Conservation (phyloP, 1,140 invertebrate genomes). For the Formica exsecta region DNA sequence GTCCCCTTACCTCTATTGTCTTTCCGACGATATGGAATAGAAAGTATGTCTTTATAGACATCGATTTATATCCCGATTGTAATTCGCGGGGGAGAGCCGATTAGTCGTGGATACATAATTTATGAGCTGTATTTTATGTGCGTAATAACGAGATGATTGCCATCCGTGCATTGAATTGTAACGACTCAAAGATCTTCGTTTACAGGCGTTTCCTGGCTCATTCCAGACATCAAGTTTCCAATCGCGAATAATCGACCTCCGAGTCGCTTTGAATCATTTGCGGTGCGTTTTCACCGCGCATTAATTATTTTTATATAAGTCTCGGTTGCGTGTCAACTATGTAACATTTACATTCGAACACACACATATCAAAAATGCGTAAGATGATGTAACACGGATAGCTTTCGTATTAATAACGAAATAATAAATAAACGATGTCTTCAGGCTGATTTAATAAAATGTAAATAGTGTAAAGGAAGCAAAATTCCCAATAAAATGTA, state of each 20-base stretch:
- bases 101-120: background rate
- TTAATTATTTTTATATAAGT: constrained; percentile 13
- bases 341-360: background rate
- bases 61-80: constrained; percentile 39
- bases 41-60: constrained; percentile 57
- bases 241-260: background rate
- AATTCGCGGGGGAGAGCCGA: constrained; percentile 11
- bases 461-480: background rate
- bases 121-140: constrained; percentile 22
- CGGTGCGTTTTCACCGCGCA: background rate
- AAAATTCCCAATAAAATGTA: background rate
- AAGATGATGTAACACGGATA: background rate
- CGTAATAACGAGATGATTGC: constrained; percentile 51
- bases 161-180: constrained; percentile 15
- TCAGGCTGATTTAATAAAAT: background rate
- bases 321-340: background rate
- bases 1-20: constrained; percentile 11
- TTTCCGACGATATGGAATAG: constrained; percentile 46
- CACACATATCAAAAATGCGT: background rate
- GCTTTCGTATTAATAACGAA: background rate
- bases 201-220: constrained; percentile 2
- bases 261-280: too few relatives aligned
- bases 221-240: background rate
- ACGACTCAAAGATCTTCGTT: constrained; percentile 23
- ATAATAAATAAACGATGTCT: background rate